A percentile compares a stretch with the other conserved stretches of the same genome.
These are phyloP conservation scores for Pterostichus madidus DNA, from an alignment of 2,888 invertebrate genomes.

Conservation along the genomic window DNA sequence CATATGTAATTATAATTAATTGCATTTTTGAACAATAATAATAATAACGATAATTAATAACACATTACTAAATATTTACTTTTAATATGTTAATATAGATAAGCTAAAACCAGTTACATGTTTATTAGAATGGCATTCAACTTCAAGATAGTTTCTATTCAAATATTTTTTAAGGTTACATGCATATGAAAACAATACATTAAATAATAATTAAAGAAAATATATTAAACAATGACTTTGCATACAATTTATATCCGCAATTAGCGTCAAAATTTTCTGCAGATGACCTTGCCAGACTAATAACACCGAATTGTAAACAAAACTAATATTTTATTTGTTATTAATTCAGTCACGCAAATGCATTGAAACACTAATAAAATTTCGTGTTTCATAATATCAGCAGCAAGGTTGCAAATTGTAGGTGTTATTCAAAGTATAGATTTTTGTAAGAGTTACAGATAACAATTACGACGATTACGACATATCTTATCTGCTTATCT, in stretches of 20 bases:
- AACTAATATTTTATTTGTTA: slow-evolving; percentile 35
- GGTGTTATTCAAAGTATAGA: slow-evolving; percentile 37
- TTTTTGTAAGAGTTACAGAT: slow-evolving; percentile 34
- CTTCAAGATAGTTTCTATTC: slow-evolving; percentile 26
- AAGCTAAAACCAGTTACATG: slow-evolving; percentile 21
- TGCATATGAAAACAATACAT: slow-evolving; percentile 18
- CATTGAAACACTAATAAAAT: slow-evolving; percentile 28
- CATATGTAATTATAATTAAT: slow-evolving; percentile 34
- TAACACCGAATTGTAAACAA: slow-evolving; percentile 30
- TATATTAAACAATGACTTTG: slow-evolving; percentile 30
- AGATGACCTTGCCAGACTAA: slow-evolving; percentile 7
- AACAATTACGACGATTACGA: slow-evolving; percentile 26
- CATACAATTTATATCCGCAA: slow-evolving; percentile 14
- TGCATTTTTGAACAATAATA: slow-evolving; percentile 10
- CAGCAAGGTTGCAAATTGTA: slow-evolving; percentile 28
- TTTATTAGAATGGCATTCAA: slow-evolving; percentile 36
- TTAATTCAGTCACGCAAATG: slow-evolving; percentile 38
- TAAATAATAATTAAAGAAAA: slow-evolving; percentile 10
- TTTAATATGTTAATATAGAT: slow-evolving; percentile 25
- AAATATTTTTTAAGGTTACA: slow-evolving; percentile 15
- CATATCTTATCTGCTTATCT: slow-evolving; percentile 22
- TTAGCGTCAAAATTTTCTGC: slow-evolving; percentile 7
- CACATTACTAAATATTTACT: not conserved
- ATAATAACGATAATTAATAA: slow-evolving; percentile 37
- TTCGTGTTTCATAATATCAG: slow-evolving; percentile 4